Evolutionary conservation across 2,888 invertebrate species (phyloP), one percentile per base, ranked within the genome.

Genomic region (Athalia rosae): DNA sequence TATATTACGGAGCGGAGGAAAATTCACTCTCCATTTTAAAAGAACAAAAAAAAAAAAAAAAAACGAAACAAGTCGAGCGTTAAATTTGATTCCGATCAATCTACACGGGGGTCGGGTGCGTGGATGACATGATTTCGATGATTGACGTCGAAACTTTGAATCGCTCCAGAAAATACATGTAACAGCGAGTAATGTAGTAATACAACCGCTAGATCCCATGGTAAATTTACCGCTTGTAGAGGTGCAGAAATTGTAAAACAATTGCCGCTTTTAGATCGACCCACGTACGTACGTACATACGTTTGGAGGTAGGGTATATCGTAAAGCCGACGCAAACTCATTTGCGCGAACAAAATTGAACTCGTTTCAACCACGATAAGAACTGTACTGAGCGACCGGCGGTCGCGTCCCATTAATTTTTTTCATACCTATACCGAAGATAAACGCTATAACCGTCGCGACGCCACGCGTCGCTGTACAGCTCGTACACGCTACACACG

Each of bases 131-230:
- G 58, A 15, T 45, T 73, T 56, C 28, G 43, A 62, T 47, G 62
- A 74, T 73, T 48, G 62, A 56, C 63, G n/a, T n/a, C n/a, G 47
- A 13, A 28, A 77, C 13, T 71, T 71, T 71, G 41, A 77, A 77
- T 71, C 69, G 71, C 41, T 41, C 43, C 43, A 50, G 8, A 28
- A 28, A 28, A 28, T 28, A 28, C 28, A 28, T 28, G 28, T n/a
- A n/a, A n/a, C 28, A 28, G 28, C 28, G 28, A 28, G 28, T 28
- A 2, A 28, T 28, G 28, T 28, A 28, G 28, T 28, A 28, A 0
- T 28, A 1, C 28, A 1, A 28, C 28, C 0, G 28, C 28, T 28
- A 28, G 0, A 28, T 28, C 0, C 2, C 28, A n/a, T n/a, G n/a
- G n/a, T n/a, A n/a, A n/a, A n/a, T 28, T n/a, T n/a, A n/a, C n/a